Conservation (phyloP, 2,113 vertebrate species). For the Seriola aureovittata region DNA sequence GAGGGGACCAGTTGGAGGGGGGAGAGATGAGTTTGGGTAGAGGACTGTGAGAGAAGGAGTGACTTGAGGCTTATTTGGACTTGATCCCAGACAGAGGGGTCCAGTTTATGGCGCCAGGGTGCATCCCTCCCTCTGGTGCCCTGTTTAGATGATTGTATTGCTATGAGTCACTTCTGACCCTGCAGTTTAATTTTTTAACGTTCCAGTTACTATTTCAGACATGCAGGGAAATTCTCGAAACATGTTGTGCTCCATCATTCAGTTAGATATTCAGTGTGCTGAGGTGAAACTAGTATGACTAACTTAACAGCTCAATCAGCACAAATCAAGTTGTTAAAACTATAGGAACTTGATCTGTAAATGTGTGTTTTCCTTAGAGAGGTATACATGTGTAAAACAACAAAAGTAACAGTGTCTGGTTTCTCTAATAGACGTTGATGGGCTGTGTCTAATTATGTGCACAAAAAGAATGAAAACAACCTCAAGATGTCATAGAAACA, state of each 20-base stretch:
- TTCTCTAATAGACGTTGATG: not conserved
- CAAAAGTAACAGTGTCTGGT: not conserved
- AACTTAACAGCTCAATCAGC: not conserved
- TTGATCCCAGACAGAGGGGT: slow-evolving; percentile 68
- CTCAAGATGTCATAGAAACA: slow-evolving; percentile 15
- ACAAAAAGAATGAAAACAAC: slow-evolving; percentile 42
- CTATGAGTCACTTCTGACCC: slow-evolving; percentile 49
- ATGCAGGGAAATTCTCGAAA: not conserved
- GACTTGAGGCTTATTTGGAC: slow-evolving; percentile 74
- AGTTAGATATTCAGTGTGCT: not conserved
- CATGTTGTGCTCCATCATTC: not conserved
- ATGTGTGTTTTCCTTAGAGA: not conserved
- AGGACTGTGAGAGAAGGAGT: slow-evolving; percentile 61
- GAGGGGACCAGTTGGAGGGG: slow-evolving; percentile 18
- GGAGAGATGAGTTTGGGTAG: slow-evolving; percentile 65
- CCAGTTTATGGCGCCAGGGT: slow-evolving; percentile 70
- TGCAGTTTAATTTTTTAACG: slow-evolving; percentile 15
- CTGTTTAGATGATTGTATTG: slow-evolving; percentile 49
- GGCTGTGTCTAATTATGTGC: slow-evolving; percentile 18
- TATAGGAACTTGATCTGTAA: not conserved
- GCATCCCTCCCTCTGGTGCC: slow-evolving; percentile 59
- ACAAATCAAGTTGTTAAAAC: not conserved
- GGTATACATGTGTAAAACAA: not conserved
- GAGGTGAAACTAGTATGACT: not conserved
- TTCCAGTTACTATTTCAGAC: slow-evolving; percentile 13